Evolutionary conservation across 2,113 vertebrate species (phyloP), one percentile per base, ranked within the genome.

Genomic region (Mustela lutreola): DNA sequence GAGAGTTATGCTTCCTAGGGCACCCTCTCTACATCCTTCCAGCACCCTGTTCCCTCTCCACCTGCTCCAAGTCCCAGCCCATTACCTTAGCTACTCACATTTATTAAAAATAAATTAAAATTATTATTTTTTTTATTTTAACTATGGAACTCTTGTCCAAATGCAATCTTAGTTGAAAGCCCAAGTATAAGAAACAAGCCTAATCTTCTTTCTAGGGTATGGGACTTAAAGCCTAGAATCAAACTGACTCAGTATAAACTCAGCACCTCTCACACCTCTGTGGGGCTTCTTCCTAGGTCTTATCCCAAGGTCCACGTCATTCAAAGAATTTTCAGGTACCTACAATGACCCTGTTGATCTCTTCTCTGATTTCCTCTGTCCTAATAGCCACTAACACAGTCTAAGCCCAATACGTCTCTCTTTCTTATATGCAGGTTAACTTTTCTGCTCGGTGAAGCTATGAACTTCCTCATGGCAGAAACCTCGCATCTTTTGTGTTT

Each of bases 101-200:
- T 63, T 76, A 91, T 45, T 95, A 86, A 96, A 92, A 42, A n/a
- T 48, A 50, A 87, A 75, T 81, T 71, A 56, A 83, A 71, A 60
- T 73, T 9, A 16, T 63, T 14, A 56, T 48, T 70, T 86, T 71
- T n/a, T 36, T 73, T 60, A 76, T 60, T 94, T 91, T 88, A 88
- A 19, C 10, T 21, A 83, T 33, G 31, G 16, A 76, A 86, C 4
- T 12, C 19, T 86, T 48, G 18, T 26, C 22, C 21, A 96, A 94
- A 87, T 95, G 76, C 63, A 79, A 24, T 86, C 16, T 82, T 73
- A 82, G 6, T 7, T 82, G 65, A 63, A 95, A 89, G 15, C 19
- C 79, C 19, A 92, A 92, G 89, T 56, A 60, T 45, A 62, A 80
- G 42, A 89, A 95, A 62, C 2, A 56, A 85, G 14, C 21, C 56